Evolutionary conservation across 2,888 invertebrate genomes (phyloP).

Genomic region (Lagria hirta): DNA sequence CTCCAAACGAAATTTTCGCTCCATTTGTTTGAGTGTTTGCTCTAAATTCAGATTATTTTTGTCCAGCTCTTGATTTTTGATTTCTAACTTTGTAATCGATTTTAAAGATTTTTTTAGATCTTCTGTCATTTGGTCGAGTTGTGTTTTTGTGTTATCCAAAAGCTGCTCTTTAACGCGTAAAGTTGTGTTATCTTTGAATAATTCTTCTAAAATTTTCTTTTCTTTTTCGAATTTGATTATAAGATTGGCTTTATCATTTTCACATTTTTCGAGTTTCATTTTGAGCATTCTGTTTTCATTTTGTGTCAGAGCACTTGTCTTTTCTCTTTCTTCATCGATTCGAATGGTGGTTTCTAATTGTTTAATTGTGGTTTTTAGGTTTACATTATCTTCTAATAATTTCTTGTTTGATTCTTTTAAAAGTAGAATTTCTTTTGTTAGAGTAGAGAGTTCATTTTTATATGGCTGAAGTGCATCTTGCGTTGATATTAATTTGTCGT

Average conservation of each 20-base stretch:
- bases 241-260: slow-evolving; percentile 2
- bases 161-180: background rate
- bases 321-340: background rate
- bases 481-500: slow-evolving; percentile 9
- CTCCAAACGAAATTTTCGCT: slow-evolving; percentile 6
- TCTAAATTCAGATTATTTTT: slow-evolving; percentile 15
- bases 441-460: slow-evolving; percentile 5
- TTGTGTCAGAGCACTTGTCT: background rate
- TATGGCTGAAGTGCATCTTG: slow-evolving; percentile 4
- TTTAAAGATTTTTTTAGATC: slow-evolving; percentile 5
- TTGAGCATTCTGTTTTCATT: slow-evolving; percentile 1
- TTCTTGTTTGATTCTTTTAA: slow-evolving; percentile 5
- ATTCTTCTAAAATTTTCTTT: background rate
- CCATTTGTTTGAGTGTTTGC: slow-evolving; percentile 2
- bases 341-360: slow-evolving; percentile 1
- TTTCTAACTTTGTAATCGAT: slow-evolving; percentile 1
- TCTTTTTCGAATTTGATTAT: slow-evolving; percentile 7
- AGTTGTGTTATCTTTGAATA: background rate
- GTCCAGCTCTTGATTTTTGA: slow-evolving; percentile 13
- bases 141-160: background rate
- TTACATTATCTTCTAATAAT: slow-evolving; percentile 3
- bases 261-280: slow-evolving; percentile 1
- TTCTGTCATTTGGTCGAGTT: background rate
- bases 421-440: slow-evolving; percentile 6
- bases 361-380: slow-evolving; percentile 1